Conservation (phyloP, 2,888 invertebrate genomes). For the Drosophila prolongata region DNA sequence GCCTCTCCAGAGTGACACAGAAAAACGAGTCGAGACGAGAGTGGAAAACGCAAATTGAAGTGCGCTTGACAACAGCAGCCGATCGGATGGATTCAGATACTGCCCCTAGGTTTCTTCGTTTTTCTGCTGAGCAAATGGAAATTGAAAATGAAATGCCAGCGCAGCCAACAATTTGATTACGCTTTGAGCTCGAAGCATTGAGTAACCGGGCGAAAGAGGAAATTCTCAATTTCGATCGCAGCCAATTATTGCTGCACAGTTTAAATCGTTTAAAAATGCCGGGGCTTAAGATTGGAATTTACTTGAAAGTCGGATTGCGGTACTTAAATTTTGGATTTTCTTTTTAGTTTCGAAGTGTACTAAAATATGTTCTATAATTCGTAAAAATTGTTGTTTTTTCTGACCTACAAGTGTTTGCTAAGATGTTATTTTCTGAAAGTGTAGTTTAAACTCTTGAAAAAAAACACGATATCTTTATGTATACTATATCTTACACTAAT, state of each 20-base stretch:
- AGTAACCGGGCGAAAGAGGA: conserved; percentile 17
- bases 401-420: too few relatives aligned
- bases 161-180: conserved; percentile 25
- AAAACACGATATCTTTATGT: too few relatives aligned
- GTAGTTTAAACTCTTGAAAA: too few relatives aligned
- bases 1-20: conserved; percentile 60
- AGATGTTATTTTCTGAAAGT: too few relatives aligned
- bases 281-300: conserved; percentile 2
- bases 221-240: conserved; percentile 21
- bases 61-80: conserved; percentile 62
- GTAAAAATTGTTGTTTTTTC: too few relatives aligned
- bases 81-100: conserved; percentile 10
- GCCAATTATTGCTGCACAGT: conserved; percentile 8
- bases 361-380: too few relatives aligned
- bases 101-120: neutral
- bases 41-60: conserved; percentile 36
- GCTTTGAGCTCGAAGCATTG: conserved; percentile 15
- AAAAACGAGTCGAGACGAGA: conserved; percentile 57
- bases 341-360: neutral
- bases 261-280: neutral
- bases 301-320: neutral
- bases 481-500: neutral
- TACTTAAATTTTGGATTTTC: neutral
- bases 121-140: conserved; percentile 54
- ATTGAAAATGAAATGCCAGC: conserved; percentile 18